These are phyloP conservation scores for Nesoenas mayeri DNA, from an alignment of 2,113 vertebrate species.

Conservation along the genomic window DNA sequence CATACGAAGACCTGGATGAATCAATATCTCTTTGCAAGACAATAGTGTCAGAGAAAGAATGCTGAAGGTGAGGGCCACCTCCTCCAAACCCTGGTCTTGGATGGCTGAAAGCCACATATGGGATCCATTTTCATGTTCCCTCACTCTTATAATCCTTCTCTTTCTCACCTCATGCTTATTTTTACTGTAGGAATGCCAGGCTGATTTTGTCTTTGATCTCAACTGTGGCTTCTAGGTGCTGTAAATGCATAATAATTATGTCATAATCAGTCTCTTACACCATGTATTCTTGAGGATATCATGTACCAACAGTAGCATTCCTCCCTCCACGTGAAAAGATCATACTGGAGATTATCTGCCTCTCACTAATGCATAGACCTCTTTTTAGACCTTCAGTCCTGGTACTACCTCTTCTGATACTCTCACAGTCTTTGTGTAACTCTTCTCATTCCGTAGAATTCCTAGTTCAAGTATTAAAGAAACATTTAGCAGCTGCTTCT, in stretches of 20 bases:
- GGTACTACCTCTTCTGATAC: neutral
- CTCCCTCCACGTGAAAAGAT: neutral
- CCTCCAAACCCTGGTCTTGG: neutral
- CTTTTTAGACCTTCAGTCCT: neutral
- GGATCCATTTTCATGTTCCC: neutral
- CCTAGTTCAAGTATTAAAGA: neutral
- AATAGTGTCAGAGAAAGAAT: neutral
- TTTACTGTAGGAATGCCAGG: neutral
- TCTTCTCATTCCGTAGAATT: neutral
- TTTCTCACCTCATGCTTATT: constrained; percentile 14
- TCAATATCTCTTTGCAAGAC: neutral
- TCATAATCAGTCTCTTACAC: constrained; percentile 23
- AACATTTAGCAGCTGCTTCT: neutral
- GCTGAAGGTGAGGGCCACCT: neutral
- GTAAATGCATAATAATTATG: constrained; percentile 25
- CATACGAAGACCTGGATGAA: neutral
- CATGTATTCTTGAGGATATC: constrained; percentile 17
- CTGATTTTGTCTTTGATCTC: constrained; percentile 26
- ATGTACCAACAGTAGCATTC: neutral
- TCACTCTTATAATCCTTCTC: neutral
- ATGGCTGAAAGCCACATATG: neutral
- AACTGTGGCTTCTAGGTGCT: neutral
- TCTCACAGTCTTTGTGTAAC: neutral
- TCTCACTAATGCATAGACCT: neutral
- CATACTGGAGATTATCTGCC: neutral